Conservation (phyloP, 1,140 invertebrate genomes). For the Conus betulinus region DNA sequence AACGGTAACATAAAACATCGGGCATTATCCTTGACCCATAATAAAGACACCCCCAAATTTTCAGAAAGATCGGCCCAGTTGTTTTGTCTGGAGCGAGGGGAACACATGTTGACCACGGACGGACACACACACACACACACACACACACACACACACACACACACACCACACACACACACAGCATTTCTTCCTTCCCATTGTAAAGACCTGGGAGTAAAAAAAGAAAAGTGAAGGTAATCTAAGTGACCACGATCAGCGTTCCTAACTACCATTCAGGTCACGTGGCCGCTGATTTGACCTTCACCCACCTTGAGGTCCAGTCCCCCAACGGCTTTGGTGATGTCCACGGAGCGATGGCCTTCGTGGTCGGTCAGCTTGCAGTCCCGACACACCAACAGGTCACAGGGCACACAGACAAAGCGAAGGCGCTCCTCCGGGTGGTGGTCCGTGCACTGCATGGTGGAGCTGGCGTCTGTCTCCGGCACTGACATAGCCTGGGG, state of each 20-base stretch:
- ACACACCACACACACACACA: background rate
- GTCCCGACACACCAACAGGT: constrained; percentile 18
- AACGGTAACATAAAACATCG: too few relatives aligned
- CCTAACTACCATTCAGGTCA: too few relatives aligned
- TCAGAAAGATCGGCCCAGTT: too few relatives aligned
- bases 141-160: background rate
- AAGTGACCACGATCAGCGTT: too few relatives aligned
- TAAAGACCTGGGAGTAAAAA: background rate
- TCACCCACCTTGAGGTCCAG: background rate
- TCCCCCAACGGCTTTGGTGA: background rate
- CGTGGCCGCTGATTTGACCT: too few relatives aligned
- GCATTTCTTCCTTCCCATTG: background rate
- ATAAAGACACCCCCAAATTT: too few relatives aligned
- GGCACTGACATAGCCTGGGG: too few relatives aligned
- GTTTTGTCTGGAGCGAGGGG: too few relatives aligned
- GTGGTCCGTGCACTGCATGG: background rate
- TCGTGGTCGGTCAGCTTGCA: constrained; percentile 28
- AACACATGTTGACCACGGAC: too few relatives aligned
- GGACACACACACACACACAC: background rate
- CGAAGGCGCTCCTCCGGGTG: constrained; percentile 23
- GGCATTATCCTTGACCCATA: too few relatives aligned
- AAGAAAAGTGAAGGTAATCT: too few relatives aligned
- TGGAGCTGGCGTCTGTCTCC: too few relatives aligned
- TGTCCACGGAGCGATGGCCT: constrained; percentile 2
- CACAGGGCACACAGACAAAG: constrained; percentile 8